These are phyloP conservation scores for Coilia nasus DNA, from an alignment of 2,797 vertebrate genomes.

Conservation along the genomic window DNA sequence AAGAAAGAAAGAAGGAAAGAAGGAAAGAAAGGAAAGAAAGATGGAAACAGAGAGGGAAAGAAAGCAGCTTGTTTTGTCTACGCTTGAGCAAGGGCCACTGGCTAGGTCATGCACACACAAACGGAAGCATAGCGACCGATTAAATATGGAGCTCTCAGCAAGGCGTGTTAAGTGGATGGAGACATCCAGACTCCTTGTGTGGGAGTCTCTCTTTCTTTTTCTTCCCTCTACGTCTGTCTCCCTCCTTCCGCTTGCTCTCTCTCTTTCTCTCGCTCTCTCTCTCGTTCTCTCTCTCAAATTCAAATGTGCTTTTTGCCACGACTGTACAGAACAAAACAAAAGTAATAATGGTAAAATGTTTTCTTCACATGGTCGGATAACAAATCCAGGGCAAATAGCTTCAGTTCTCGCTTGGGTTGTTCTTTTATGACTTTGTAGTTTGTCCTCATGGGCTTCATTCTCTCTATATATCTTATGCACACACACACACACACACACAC, in stretches of 20 bases:
- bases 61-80: constrained; percentile 4
- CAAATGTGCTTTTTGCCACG: no score
- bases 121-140: background rate
- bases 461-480: no score
- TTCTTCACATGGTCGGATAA: no score
- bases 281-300: constrained; percentile 29
- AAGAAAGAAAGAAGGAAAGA: background rate
- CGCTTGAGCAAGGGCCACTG: background rate
- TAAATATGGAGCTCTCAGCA: constrained; percentile 40
- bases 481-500: no score
- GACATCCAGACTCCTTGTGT: constrained; percentile 31
- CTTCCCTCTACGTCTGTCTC: background rate
- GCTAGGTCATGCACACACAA: background rate
- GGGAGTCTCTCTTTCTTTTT: constrained; percentile 33
- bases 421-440: no score
- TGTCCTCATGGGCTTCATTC: no score
- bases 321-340: no score
- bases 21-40: background rate
- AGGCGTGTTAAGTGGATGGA: constrained; percentile 40
- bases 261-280: constrained; percentile 25
- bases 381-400: no score
- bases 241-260: background rate
- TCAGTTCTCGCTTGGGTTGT: no score
- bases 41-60: background rate
- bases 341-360: no score